Evolutionary conservation across 2,888 invertebrate species (phyloP).

Genomic region (Acronicta aceris): DNA sequence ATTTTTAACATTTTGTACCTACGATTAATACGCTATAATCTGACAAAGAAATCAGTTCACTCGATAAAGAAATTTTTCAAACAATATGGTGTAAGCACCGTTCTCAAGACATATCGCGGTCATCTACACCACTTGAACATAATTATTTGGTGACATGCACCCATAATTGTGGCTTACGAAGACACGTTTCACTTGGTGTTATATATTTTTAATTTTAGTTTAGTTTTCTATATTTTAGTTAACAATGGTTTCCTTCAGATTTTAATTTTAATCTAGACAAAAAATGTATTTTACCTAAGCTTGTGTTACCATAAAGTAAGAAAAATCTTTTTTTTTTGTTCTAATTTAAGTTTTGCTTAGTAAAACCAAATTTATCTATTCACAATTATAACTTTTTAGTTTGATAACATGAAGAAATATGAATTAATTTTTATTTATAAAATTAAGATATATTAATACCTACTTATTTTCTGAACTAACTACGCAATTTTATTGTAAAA

Average conservation of each 20-base stretch:
- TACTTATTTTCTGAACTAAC: too few species aligned
- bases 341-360: too few species aligned
- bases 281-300: too few species aligned
- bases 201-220: constrained; percentile 1
- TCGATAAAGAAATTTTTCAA: constrained; percentile 38
- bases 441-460: too few species aligned
- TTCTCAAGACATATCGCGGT: constrained; percentile 57
- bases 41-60: constrained; percentile 45
- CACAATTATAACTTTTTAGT: too few species aligned
- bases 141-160: constrained; percentile 75
- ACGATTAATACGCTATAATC: constrained; percentile 9
- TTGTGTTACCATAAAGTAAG: too few species aligned
- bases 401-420: too few species aligned
- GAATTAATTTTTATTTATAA: too few species aligned
- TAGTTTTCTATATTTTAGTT: neutral
- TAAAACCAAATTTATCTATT: too few species aligned
- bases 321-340: too few species aligned
- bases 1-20: neutral
- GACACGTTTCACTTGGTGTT: constrained; percentile 45
- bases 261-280: neutral
- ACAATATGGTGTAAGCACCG: constrained; percentile 48
- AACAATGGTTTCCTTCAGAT: neutral
- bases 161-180: constrained; percentile 55
- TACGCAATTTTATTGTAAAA: neutral
- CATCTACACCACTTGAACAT: constrained; percentile 62